Percentiles rank a stretch among this genome's conserved stretches.
Conservation (phyloP, 2,797 vertebrate genomes). For the Sebastes dallii region DNA sequence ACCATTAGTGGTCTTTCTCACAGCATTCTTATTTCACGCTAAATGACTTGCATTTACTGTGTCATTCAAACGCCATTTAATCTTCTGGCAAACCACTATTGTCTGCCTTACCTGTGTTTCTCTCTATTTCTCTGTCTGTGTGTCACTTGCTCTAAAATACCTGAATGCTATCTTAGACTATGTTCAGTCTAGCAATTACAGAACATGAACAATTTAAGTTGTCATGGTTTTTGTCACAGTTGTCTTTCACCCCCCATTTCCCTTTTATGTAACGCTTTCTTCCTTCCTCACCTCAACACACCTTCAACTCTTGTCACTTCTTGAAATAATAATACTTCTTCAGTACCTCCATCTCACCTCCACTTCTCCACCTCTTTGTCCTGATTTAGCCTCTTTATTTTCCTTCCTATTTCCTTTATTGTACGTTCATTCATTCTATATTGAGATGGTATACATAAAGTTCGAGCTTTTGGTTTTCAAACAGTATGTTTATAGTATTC, state of each 20-base stretch:
- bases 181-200: constrained; percentile 36
- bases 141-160: not conserved
- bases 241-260: constrained; percentile 60
- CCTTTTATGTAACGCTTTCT: constrained; percentile 32
- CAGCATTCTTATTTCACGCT: not conserved
- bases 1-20: not conserved
- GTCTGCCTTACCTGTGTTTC: not conserved
- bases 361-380: not conserved
- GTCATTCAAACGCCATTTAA: not conserved
- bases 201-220: constrained; percentile 43
- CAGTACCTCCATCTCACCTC: not conserved
- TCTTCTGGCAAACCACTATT: not conserved
- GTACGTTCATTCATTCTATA: not conserved
- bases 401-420: not conserved
- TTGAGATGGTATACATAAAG: not conserved
- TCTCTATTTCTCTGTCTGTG: not conserved
- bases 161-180: not conserved
- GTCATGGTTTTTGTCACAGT: constrained; percentile 26
- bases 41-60: not conserved
- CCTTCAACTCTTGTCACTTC: constrained; percentile 32
- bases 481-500: not conserved
- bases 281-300: constrained; percentile 24
- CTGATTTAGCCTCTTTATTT: not conserved
- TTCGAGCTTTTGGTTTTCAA: not conserved
- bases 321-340: constrained; percentile 17